Evolutionary conservation across 2,797 vertebrate genomes (phyloP).

Genomic region (Mormyrus proboscirostris): DNA sequence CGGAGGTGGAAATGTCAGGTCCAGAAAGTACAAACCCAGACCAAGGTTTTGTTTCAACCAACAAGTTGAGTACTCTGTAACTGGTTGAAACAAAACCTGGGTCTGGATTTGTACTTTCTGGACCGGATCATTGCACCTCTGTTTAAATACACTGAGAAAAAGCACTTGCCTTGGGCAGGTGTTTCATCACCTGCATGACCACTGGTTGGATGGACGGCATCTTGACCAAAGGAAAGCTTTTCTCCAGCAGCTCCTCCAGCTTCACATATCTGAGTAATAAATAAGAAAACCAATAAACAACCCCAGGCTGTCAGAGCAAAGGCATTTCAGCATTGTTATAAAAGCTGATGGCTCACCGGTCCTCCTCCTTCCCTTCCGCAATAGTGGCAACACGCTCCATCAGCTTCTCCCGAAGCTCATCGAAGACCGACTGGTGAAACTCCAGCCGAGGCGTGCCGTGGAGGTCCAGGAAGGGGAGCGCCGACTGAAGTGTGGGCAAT

Average conservation of each 20-base stretch:
- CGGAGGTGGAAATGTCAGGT: not conserved
- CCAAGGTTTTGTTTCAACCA: not conserved
- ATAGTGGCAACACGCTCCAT: constrained; percentile 88
- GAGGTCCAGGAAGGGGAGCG: constrained; percentile 90
- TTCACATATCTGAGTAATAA: constrained; percentile 74
- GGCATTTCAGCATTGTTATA: not conserved
- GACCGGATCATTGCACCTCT: not conserved
- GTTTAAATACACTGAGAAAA: not conserved
- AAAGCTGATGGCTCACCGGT: constrained; percentile 61
- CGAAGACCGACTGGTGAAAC: constrained; percentile 97
- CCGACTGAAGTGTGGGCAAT: constrained; percentile 90
- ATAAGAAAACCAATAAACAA: not conserved
- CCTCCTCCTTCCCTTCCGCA: constrained; percentile 85
- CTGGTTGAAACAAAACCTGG: not conserved
- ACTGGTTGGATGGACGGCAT: constrained; percentile 95
- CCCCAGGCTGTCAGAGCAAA: not conserved
- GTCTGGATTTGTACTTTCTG: not conserved
- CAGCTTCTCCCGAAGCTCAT: constrained; percentile 90
- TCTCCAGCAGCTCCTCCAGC: constrained; percentile 89
- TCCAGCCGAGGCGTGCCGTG: constrained; percentile 92
- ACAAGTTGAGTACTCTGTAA: not conserved
- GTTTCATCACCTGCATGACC: constrained; percentile 97
- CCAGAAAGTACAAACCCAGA: not conserved
- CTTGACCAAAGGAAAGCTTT: constrained; percentile 94
- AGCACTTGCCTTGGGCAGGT: constrained; percentile 79